These are phyloP conservation scores for Cordilura impudica DNA, from an alignment of 2,888 invertebrate species.

Conservation along the genomic window DNA sequence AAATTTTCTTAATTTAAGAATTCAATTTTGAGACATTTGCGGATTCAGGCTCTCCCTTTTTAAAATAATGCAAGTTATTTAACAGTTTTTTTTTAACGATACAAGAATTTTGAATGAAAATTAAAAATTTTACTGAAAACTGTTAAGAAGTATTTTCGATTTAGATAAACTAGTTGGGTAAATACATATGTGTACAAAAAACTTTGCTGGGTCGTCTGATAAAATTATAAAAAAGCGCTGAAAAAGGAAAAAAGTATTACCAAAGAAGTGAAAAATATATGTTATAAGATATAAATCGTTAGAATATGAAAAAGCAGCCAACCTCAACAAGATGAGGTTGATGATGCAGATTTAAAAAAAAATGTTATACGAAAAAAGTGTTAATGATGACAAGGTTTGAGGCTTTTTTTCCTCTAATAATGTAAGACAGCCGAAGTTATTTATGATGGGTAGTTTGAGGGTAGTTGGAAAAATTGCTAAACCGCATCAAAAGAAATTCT, in stretches of 20 bases:
- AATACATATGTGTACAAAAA: too few relatives aligned
- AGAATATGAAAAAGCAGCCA: slow-evolving; percentile 30
- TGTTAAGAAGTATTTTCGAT: too few relatives aligned
- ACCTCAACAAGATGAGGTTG: slow-evolving; percentile 26
- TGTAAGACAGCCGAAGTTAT: slow-evolving; percentile 48
- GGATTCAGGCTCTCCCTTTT: too few relatives aligned
- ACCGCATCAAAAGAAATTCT: slow-evolving; percentile 62
- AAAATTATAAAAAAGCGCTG: too few relatives aligned
- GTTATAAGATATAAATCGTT: slow-evolving; percentile 49
- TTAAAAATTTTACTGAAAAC: too few relatives aligned
- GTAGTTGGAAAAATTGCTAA: slow-evolving; percentile 46
- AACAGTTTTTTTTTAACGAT: too few relatives aligned
- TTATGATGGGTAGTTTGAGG: slow-evolving; percentile 32
- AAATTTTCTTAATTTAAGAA: too few relatives aligned
- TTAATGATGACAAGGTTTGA: slow-evolving; percentile 46
- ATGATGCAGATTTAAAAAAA: slow-evolving; percentile 2
- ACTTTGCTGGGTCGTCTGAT: too few relatives aligned
- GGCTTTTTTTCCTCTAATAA: slow-evolving; percentile 14
- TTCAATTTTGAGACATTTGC: too few relatives aligned
- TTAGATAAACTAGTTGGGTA: too few relatives aligned
- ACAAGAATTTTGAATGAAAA: too few relatives aligned
- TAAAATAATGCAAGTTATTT: too few relatives aligned
- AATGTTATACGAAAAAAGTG: slow-evolving; percentile 20
- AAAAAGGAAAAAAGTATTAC: not conserved
- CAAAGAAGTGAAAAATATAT: slow-evolving; percentile 5